Percentiles rank a stretch among this genome's conserved stretches.
Conservation (phyloP, 2,113 vertebrate species). For the Halcyon senegalensis region DNA sequence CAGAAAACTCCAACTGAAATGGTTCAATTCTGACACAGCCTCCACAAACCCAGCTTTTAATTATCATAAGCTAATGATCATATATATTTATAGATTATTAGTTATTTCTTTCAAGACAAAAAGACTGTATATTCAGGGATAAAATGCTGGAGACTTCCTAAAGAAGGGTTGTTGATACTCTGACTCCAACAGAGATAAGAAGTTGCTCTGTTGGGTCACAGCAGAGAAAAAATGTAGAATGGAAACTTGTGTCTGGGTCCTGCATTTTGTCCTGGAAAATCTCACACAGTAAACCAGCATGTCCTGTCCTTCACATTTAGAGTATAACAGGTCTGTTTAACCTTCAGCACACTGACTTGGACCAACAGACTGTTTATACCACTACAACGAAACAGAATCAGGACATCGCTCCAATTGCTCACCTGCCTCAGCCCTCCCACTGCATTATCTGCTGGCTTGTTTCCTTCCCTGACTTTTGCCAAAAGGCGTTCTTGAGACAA, state of each 20-base stretch:
- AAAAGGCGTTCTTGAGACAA: neutral
- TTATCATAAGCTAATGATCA: neutral
- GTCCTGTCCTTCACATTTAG: neutral
- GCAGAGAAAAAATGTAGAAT: neutral
- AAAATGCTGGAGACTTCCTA: neutral
- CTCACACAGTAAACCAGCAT: neutral
- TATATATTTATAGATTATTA: neutral
- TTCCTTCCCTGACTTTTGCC: neutral
- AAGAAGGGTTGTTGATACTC: neutral
- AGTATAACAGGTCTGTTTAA: neutral
- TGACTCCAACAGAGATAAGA: neutral
- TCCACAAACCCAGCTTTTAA: neutral
- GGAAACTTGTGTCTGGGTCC: rapidly evolving
- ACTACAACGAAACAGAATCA: neutral
- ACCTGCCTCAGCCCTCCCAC: neutral
- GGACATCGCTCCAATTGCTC: neutral
- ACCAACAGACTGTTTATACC: neutral
- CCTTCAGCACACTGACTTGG: neutral
- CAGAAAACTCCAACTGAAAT: neutral
- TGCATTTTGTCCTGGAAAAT: neutral
- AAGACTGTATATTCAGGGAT: neutral
- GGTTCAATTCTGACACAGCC: neutral
- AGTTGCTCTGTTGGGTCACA: neutral
- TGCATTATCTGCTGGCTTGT: neutral
- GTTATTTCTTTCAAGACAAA: neutral